Percentiles rank a stretch among this genome's conserved stretches.
These are phyloP conservation scores for Halcyon malimbica DNA, from an alignment of 2,113 vertebrate genomes.

Conservation along the genomic window DNA sequence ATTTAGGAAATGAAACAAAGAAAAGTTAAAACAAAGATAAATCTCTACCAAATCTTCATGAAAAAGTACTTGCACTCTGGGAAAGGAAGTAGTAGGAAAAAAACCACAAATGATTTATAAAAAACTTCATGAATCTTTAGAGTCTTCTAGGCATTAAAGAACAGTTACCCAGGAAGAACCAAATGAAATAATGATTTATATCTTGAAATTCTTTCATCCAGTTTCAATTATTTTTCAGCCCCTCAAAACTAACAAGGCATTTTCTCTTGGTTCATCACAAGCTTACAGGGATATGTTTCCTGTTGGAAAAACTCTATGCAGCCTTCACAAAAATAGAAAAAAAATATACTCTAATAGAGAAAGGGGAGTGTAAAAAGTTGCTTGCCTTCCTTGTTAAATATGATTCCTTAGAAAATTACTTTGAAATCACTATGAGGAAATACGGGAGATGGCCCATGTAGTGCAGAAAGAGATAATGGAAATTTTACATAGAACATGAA, in stretches of 20 bases:
- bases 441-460: not conserved
- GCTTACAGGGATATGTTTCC: not conserved
- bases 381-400: not conserved
- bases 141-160: not conserved
- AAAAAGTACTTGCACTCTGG: not conserved
- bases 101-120: accelerated
- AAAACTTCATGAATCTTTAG: not conserved
- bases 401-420: not conserved
- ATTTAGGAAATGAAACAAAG: not conserved
- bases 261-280: not conserved
- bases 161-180: not conserved
- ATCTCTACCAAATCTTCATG: not conserved
- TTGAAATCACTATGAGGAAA: not conserved
- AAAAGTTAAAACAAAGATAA: not conserved
- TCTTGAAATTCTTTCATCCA: not conserved
- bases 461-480: not conserved
- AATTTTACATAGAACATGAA: not conserved
- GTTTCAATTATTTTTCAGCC: not conserved
- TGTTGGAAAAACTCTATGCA: not conserved
- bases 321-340: not conserved
- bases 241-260: not conserved
- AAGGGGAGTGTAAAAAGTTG: not conserved
- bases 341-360: not conserved
- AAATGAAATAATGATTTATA: not conserved
- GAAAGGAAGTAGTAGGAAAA: not conserved